These are phyloP conservation scores for Philereme vetulata DNA, from an alignment of 2,888 invertebrate species.

Conservation along the genomic window DNA sequence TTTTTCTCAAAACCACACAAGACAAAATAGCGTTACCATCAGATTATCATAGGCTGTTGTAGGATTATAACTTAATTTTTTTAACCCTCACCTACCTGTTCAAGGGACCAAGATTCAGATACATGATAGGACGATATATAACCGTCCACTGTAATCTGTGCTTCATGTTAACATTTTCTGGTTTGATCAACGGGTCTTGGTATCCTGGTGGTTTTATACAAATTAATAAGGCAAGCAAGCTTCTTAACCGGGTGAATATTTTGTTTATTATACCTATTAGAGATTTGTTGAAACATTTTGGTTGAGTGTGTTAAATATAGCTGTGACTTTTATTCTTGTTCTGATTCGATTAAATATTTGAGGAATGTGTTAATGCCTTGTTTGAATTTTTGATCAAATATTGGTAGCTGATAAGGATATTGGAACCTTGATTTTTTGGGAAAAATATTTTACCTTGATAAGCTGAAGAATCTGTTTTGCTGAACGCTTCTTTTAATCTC, in stretches of 20 bases:
- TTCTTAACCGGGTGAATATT: conserved; percentile 81
- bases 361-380: conserved; percentile 59
- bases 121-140: conserved; percentile 62
- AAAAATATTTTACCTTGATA: too few species aligned
- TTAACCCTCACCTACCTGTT: conserved; percentile 75
- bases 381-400: conserved; percentile 58
- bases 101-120: conserved; percentile 63
- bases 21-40: conserved; percentile 83
- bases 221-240: conserved; percentile 80
- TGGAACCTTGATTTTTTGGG: too few species aligned
- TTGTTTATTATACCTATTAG: conserved; percentile 82
- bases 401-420: conserved; percentile 50
- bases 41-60: conserved; percentile 81
- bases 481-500: too few species aligned
- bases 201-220: conserved; percentile 57
- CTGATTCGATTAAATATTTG: conserved; percentile 62
- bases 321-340: conserved; percentile 58
- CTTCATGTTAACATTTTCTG: conserved; percentile 22
- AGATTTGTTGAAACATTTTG: conserved; percentile 80
- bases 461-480: too few species aligned
- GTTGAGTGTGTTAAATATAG: conserved; percentile 69
- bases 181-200: conserved; percentile 33
- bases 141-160: conserved; percentile 55
- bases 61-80: conserved; percentile 82
- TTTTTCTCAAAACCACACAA: conserved; percentile 81